Conservation (phyloP, 2,888 invertebrate genomes). For the Brachypterus glaber region DNA sequence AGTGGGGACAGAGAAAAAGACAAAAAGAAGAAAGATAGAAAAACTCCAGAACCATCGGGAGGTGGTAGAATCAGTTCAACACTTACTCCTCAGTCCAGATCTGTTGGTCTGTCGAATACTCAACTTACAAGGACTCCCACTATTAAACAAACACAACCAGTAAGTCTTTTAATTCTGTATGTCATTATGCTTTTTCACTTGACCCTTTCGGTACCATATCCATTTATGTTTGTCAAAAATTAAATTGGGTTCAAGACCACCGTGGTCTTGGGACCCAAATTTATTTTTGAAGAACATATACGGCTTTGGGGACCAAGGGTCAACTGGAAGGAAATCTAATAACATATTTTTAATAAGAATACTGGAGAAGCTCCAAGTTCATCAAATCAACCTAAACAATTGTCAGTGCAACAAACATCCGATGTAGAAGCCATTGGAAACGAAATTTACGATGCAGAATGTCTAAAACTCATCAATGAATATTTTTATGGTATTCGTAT, state of each 20-base stretch:
- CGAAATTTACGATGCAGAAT: constrained; percentile 80
- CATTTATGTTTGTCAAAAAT: too few relatives aligned
- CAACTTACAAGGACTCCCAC: constrained; percentile 42
- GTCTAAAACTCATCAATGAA: constrained; percentile 87
- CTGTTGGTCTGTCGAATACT: constrained; percentile 40
- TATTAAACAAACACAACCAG: constrained; percentile 46
- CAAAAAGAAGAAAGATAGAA: constrained; percentile 56
- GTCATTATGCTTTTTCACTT: too few relatives aligned
- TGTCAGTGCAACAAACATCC: constrained; percentile 62
- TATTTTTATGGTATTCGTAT: constrained; percentile 89
- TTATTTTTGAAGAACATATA: constrained; percentile 17
- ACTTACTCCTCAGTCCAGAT: constrained; percentile 31
- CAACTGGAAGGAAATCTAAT: too few relatives aligned
- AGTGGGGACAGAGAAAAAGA: constrained; percentile 59
- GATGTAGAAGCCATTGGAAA: constrained; percentile 73
- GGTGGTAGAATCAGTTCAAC: constrained; percentile 28
- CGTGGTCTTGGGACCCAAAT: too few relatives aligned
- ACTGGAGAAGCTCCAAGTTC: constrained; percentile 36
- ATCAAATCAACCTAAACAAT: constrained; percentile 60
- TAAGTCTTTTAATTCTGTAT: too few relatives aligned
- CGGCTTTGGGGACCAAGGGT: too few relatives aligned
- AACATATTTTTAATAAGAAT: constrained; percentile 5
- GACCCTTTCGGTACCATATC: too few relatives aligned
- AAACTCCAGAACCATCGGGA: constrained; percentile 59
- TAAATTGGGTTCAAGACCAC: too few relatives aligned